Evolutionary conservation across 1,140 invertebrate genomes (phyloP), one percentile per base, ranked within the genome.

Genomic region (Drosophila pallidifrons): DNA sequence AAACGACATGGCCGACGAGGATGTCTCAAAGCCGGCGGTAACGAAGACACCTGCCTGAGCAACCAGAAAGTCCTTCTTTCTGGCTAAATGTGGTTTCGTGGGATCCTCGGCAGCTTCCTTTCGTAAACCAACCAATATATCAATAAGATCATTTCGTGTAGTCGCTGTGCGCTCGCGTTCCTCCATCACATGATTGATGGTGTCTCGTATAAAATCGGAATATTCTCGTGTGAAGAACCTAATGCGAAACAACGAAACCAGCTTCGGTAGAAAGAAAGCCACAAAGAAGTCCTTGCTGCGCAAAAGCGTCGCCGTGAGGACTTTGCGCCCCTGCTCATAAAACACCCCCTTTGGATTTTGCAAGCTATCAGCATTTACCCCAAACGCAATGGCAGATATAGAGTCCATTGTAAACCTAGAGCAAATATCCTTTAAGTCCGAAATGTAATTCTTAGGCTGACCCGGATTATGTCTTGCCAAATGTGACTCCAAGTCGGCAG

Each of bases 21-120:
- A 96, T 0, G 97, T 97, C 89, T 97, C 96, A 61, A 95, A 96
- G 5, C 96, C 96, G 46, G 96, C 96, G 1, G 95, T 92, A 58
- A 96, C 96, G 80, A 97, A 96, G 0, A 95, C 93, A 10, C 95
- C 95, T 0, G 94, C 95, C 88, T 96, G 95, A 3, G 95, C 94
- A 8, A 95, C 93, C 83, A 96, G 94, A 59, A 93, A 91, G 69
- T 95, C 93, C 25, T 65, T 61, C 5, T 70, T 60, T 0, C 58
- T 20, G 0, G 94, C 94, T 58, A 79, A 51, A 15, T 86, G 78
- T 0, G 81, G 67, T 11, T 85, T 75, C 2, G 58, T n/a, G 0
- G 79, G 77, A 11, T 90, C 70, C 7, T 16, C 49, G 2, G 61
- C 64, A 0, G 80, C 80, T 25, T 89, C 83, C 63, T 87, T 82